phyloP scores from a whole-genome alignment of 2,888 invertebrate genomes.

The Andricus curvator region DNA sequence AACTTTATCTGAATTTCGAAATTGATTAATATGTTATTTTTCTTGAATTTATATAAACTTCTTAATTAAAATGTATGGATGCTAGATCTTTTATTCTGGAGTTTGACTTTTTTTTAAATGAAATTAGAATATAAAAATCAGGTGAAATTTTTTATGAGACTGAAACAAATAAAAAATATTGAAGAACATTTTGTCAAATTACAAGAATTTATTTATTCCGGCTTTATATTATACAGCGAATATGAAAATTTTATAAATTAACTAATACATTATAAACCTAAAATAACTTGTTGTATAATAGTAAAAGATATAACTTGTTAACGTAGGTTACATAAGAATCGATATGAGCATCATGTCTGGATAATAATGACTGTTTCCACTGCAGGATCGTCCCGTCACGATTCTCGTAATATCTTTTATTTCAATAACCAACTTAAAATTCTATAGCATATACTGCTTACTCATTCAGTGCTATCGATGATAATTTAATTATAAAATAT shows the following conservation, averaged over 20 bases:
- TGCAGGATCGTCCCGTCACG: no score
- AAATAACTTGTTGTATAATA: not conserved
- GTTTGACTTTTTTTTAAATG: no score
- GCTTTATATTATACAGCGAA: not conserved
- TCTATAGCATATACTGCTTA: no score
- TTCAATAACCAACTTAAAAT: no score
- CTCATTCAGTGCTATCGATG: no score
- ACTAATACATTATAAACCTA: not conserved
- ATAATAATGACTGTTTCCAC: not conserved
- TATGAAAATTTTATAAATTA: not conserved
- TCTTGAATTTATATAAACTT: no score
- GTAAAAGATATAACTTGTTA: not conserved
- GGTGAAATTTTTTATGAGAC: not conserved
- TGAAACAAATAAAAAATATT: not conserved
- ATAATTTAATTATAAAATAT: not conserved
- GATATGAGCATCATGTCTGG: not conserved
- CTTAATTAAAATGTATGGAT: no score
- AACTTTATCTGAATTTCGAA: no score
- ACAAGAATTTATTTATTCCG: not conserved
- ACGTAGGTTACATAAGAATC: not conserved
- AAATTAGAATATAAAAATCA: not conserved
- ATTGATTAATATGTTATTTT: no score
- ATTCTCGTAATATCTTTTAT: no score
- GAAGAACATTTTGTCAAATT: not conserved
- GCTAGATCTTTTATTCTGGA: no score